Evolutionary conservation across 37 sponge, comb jelly and placozoan species (phyloP).

Genomic region (Agelas oroides): DNA sequence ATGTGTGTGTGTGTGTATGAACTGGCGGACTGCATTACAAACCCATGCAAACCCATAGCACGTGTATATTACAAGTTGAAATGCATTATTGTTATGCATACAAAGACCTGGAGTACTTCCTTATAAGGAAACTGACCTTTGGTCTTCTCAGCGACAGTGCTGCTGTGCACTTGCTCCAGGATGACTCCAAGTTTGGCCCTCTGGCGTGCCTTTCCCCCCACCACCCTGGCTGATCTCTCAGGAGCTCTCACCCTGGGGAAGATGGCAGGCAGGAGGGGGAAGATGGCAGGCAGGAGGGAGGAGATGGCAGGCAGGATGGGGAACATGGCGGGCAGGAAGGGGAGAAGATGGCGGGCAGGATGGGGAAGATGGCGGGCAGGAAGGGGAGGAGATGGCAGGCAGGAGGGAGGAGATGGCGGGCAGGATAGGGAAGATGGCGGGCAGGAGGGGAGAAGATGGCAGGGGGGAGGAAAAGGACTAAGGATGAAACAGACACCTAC

Average conservation of each 20-base stretch:
- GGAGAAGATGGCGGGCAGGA: not conserved
- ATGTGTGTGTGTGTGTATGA: no score
- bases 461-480: not conserved
- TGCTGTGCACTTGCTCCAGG: conserved; percentile 61
- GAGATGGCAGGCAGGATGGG: no score
- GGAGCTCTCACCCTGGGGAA: conserved; percentile 39
- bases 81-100: no score
- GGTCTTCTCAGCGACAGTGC: conserved; percentile 26
- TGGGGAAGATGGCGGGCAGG: conserved; percentile 1
- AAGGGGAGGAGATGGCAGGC: not conserved
- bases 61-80: no score
- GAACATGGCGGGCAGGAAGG: not conserved
- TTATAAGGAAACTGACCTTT: conserved; percentile 7
- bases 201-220: conserved; percentile 56
- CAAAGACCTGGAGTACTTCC: no score
- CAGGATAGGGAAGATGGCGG: no score
- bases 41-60: no score
- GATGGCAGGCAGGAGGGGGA: not conserved
- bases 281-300: no score
- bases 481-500: no score
- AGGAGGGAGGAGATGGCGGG: no score
- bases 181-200: conserved; percentile 42
- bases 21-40: no score
- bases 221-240: conserved; percentile 8
- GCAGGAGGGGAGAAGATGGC: not conserved